Conservation (phyloP, 1,140 invertebrate species). For the Manduca sexta region DNA sequence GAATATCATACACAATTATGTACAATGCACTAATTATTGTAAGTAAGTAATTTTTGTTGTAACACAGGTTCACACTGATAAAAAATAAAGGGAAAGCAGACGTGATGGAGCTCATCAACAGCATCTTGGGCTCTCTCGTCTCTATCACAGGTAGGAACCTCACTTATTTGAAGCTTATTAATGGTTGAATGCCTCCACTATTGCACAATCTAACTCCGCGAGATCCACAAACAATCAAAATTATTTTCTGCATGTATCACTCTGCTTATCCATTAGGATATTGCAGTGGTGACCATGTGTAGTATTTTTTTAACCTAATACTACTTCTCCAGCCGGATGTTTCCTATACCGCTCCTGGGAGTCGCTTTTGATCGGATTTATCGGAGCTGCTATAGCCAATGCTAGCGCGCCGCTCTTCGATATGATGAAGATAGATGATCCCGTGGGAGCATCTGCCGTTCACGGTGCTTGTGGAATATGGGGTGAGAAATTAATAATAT, state of each 20-base stretch:
- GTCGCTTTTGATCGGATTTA: conserved; percentile 85
- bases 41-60: neutral
- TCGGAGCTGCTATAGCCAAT: conserved; percentile 85
- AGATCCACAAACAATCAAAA: no score
- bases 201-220: no score
- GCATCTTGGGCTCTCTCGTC: conserved; percentile 89
- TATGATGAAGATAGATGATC: conserved; percentile 87
- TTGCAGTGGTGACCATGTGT: no score
- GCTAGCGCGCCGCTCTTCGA: conserved; percentile 83
- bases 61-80: conserved; percentile 75
- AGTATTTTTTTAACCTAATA: no score
- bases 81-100: conserved; percentile 83
- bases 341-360: conserved; percentile 92
- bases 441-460: conserved; percentile 91
- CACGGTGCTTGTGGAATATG: conserved; percentile 85
- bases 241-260: no score
- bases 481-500: no score
- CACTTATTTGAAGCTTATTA: no score
- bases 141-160: conserved; percentile 82
- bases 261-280: no score
- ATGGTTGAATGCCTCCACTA: no score
- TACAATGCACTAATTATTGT: no score
- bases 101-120: conserved; percentile 91
- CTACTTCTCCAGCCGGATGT: conserved; percentile 80
- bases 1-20: no score